These are phyloP conservation scores for Arge pagana DNA, from an alignment of 2,888 invertebrate species.

Conservation along the genomic window DNA sequence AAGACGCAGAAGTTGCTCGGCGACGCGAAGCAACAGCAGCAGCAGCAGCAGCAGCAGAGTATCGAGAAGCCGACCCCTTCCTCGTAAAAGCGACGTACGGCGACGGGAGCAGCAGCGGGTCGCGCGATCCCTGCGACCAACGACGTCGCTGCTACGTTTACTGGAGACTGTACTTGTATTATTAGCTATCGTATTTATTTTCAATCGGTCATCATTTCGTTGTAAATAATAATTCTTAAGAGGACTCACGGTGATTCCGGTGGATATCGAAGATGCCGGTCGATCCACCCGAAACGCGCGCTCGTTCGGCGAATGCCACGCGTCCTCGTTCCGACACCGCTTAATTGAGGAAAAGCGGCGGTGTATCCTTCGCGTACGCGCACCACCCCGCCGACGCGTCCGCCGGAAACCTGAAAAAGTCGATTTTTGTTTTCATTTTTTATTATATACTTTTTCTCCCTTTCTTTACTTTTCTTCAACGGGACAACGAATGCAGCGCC, in stretches of 20 bases:
- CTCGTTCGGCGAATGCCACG: too few relatives aligned
- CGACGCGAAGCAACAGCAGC: constrained; percentile 12
- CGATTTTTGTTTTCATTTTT: constrained; percentile 37
- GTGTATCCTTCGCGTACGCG: neutral
- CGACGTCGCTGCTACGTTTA: constrained; percentile 23
- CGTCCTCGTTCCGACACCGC: neutral
- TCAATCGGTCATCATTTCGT: too few relatives aligned
- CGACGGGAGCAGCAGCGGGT: neutral
- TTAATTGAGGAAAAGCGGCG: neutral
- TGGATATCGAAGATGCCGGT: too few relatives aligned
- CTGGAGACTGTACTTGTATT: constrained; percentile 18
- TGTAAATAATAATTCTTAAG: too few relatives aligned
- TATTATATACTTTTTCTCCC: too few relatives aligned
- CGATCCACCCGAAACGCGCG: too few relatives aligned
- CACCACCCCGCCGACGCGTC: too few relatives aligned
- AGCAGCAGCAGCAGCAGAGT: constrained; percentile 37
- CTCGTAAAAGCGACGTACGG: neutral
- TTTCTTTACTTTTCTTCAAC: too few relatives aligned
- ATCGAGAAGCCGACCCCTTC: constrained; percentile 21
- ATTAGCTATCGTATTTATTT: constrained; percentile 16
- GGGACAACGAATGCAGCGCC: constrained; percentile 55
- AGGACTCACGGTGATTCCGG: too few relatives aligned
- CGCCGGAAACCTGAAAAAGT: constrained; percentile 54
- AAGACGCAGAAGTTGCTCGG: constrained; percentile 27
- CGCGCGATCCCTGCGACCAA: constrained; percentile 28